Conservation (phyloP, 2,888 invertebrate genomes). For the Antheraea yamamai region DNA sequence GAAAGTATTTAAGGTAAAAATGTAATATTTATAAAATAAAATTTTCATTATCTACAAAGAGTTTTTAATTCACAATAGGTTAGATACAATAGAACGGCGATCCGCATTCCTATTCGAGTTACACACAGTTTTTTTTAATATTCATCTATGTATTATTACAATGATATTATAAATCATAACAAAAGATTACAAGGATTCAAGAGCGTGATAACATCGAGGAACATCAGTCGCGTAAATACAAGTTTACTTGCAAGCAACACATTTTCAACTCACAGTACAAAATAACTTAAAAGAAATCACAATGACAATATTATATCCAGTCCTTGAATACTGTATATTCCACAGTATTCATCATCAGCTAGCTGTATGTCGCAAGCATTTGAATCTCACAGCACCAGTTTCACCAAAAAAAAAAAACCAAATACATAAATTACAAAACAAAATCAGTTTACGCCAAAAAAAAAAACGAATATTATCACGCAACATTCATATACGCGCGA, state of each 20-base stretch:
- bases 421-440: slow-evolving; percentile 23
- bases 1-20: slow-evolving; percentile 53
- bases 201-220: slow-evolving; percentile 66
- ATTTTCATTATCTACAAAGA: slow-evolving; percentile 49
- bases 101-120: slow-evolving; percentile 63
- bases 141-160: slow-evolving; percentile 66
- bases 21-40: slow-evolving; percentile 57
- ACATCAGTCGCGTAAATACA: slow-evolving; percentile 74
- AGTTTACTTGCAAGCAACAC: slow-evolving; percentile 68
- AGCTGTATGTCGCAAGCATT: slow-evolving; percentile 71
- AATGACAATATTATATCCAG: slow-evolving; percentile 58
- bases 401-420: slow-evolving; percentile 54
- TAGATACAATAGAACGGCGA: slow-evolving; percentile 62
- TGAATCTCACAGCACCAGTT: slow-evolving; percentile 78
- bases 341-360: slow-evolving; percentile 46
- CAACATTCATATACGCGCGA: slow-evolving; percentile 70
- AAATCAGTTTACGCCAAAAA: neutral
- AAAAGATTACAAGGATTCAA: slow-evolving; percentile 67
- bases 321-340: slow-evolving; percentile 55
- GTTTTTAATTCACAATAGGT: slow-evolving; percentile 35
- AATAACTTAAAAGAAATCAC: slow-evolving; percentile 61
- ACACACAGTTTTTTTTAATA: slow-evolving; percentile 71
- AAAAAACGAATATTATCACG: slow-evolving; percentile 16
- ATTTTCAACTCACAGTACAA: slow-evolving; percentile 60
- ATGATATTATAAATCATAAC: slow-evolving; percentile 79